Percentiles rank a stretch among this genome's conserved stretches.
Evolutionary conservation across 37 sponge, comb jelly and placozoan genomes (phyloP).

Genomic region (Halichondria panicea): DNA sequence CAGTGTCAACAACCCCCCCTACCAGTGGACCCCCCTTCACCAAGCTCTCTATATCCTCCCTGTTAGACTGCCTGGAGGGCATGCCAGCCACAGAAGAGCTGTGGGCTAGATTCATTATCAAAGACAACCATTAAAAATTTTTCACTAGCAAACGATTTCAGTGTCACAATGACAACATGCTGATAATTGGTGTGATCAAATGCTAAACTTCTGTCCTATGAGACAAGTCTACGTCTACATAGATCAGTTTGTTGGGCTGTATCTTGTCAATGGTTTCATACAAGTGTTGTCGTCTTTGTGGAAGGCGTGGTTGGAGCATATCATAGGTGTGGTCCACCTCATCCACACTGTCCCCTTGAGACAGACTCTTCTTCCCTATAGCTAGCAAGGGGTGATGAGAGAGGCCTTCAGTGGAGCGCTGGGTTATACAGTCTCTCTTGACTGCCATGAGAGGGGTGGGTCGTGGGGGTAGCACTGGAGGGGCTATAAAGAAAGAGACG

Average conservation of each 20-base stretch:
- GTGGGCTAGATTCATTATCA: no score
- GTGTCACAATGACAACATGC: background rate
- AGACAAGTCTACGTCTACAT: constrained; percentile 5
- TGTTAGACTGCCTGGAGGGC: no score
- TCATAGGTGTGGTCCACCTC: background rate
- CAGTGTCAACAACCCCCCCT: background rate
- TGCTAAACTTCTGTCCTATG: background rate
- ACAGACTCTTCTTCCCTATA: background rate
- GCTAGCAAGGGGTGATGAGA: no score
- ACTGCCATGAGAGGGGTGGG: background rate
- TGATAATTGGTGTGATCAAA: background rate
- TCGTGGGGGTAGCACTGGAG: background rate
- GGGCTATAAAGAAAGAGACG: background rate
- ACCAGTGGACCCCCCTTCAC: background rate
- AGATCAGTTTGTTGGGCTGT: background rate
- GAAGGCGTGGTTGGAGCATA: background rate
- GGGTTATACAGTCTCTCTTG: no score
- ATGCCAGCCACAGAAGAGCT: no score
- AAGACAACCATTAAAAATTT: no score
- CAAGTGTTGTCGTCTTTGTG: background rate
- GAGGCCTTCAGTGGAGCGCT: no score
- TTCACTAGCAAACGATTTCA: background rate
- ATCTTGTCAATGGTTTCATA: background rate
- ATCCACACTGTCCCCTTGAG: constrained; percentile 21
- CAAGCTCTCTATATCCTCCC: background rate